phyloP scores from a whole-genome alignment of 2,113 vertebrate genomes.

The Odobenus rosmarus region DNA sequence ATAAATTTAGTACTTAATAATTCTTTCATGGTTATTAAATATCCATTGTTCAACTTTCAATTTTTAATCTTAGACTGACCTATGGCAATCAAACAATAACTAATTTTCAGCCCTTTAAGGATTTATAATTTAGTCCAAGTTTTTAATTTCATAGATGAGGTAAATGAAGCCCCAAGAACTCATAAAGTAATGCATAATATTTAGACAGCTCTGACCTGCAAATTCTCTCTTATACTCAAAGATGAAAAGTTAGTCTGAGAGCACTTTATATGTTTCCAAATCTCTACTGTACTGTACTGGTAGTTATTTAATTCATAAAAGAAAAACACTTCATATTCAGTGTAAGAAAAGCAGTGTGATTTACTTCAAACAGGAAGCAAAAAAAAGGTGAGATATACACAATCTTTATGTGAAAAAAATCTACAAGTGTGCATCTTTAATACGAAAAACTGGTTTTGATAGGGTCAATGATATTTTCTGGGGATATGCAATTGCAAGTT shows the following conservation, averaged over 20 bases:
- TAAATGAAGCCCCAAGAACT: not conserved
- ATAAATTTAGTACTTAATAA: not conserved
- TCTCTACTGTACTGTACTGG: not conserved
- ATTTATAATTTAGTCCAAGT: not conserved
- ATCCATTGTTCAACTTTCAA: not conserved
- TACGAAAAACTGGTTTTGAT: not conserved
- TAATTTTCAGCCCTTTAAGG: not conserved
- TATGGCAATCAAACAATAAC: not conserved
- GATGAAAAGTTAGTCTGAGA: not conserved
- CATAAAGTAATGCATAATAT: not conserved
- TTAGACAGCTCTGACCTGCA: not conserved
- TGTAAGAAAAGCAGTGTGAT: not conserved
- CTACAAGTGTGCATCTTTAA: not conserved
- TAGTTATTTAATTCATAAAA: not conserved
- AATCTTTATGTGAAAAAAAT: not conserved
- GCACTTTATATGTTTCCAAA: not conserved
- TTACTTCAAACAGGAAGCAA: not conserved
- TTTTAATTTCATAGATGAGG: not conserved
- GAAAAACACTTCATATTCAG: not conserved
- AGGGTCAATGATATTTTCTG: not conserved
- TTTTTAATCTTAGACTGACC: slow-evolving; percentile 21
- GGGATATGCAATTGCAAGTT: not conserved
- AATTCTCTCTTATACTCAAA: not conserved
- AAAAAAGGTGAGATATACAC: not conserved
- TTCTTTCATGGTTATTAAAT: not conserved